Base-by-base conservation (phyloP, 64 coral and sea anemone species). In the Pocillopora verrucosa region DNA sequence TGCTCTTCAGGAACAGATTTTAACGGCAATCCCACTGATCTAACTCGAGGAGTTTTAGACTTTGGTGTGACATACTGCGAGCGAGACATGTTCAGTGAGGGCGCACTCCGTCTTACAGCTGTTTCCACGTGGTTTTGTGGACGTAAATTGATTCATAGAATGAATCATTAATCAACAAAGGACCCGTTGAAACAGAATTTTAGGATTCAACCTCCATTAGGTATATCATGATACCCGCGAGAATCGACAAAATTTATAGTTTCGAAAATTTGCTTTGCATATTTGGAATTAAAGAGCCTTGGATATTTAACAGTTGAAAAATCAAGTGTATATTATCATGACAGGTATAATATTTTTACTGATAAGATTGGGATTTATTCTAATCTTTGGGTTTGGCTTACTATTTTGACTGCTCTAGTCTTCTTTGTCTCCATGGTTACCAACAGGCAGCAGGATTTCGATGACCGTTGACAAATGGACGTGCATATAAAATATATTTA, bases 81-180 rank as follows among this genome's bases (percentile, higher is more conserved):
- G n/a, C n/a, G n/a, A n/a, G n/a, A n/a, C n/a, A n/a, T n/a, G n/a
- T n/a, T n/a, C 16, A 0, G 20, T 22, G 14, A 22, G 17, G 20
- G 14, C 17, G 65, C 65, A 17, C 19, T 22, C 20, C 65, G n/a
- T n/a, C n/a, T n/a, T n/a, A n/a, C 61, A 19, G 61, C 12, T 68
- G 36, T 84, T 84, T 72, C 81, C 62, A 64, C 81, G 64, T 70
- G 64, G 25, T 70, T 84, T 19, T 56, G 36, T 24, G 62, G 67
- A 17, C 63, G 45, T 84, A 64, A 70, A 84, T 72, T 84, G 70
- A 22, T 84, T 84, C 70, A 64, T 20, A 16, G 12, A 36, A 56
- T 84, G 36, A 84, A 84, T 84, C 56, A 84, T 84, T 84, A 6
- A 83, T 83, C 15, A 36, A 36, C 64, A 2, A 11, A 36, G 12